A percentile compares a stretch with the other conserved stretches of the same genome.
Evolutionary conservation across 2,797 vertebrate species (phyloP).

Genomic region (Pseudochirops cupreus): DNA sequence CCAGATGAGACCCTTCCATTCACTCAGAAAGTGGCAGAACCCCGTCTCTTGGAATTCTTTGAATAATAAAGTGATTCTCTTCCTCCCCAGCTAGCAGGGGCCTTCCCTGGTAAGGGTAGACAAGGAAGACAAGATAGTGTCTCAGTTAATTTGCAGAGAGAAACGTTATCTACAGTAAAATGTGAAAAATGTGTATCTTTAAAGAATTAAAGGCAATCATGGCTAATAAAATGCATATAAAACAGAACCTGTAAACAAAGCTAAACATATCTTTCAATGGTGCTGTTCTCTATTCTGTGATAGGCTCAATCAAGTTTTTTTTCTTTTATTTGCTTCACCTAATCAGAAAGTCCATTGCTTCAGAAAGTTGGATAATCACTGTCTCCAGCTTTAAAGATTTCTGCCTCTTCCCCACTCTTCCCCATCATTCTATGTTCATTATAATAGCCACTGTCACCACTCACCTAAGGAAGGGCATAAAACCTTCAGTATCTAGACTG

Average conservation of each 20-base stretch:
- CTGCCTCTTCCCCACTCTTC: not conserved
- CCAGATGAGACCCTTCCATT: not conserved
- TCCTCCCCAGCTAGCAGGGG: constrained; percentile 37
- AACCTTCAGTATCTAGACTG: not conserved
- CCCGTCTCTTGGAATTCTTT: constrained; percentile 23
- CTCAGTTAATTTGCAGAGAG: constrained; percentile 12
- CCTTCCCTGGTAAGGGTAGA: constrained; percentile 44
- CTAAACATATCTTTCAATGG: constrained; percentile 65
- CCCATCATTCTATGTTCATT: not conserved
- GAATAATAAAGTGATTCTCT: constrained; percentile 34
- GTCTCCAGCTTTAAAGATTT: constrained; percentile 56
- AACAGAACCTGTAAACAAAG: constrained; percentile 1
- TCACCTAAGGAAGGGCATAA: constrained; percentile 67
- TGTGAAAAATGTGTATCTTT: constrained; percentile 13
- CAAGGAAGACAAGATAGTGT: constrained; percentile 34
- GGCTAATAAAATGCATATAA: not conserved
- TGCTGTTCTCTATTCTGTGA: constrained; percentile 71
- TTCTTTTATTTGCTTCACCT: constrained; percentile 1
- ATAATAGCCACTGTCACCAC: constrained; percentile 26
- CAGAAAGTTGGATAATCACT: constrained; percentile 43
- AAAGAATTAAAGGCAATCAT: constrained; percentile 2
- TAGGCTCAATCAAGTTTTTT: constrained; percentile 38
- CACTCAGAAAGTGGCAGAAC: not conserved
- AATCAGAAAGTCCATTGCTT: constrained; percentile 54
- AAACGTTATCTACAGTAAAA: not conserved